phyloP scores from a whole-genome alignment of 2,888 invertebrate species.

The Aricia artaxerxes region DNA sequence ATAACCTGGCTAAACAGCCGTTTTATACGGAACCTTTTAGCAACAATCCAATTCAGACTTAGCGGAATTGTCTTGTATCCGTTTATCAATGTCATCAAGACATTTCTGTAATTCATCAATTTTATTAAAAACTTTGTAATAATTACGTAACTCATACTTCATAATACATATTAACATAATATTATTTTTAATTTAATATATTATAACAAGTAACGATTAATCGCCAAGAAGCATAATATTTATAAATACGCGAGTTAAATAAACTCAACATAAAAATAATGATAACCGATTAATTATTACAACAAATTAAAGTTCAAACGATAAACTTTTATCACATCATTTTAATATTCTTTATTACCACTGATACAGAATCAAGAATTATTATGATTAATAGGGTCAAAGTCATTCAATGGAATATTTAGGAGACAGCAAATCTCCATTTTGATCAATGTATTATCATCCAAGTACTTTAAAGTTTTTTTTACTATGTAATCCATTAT shows the following conservation, averaged over 20 bases:
- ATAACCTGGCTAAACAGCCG: too few relatives aligned
- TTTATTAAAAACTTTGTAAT: not conserved
- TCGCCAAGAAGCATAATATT: not conserved
- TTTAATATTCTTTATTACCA: not conserved
- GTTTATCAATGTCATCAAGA: too few relatives aligned
- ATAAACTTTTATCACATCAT: not conserved
- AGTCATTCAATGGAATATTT: too few relatives aligned
- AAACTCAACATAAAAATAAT: not conserved
- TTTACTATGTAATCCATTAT: too few relatives aligned
- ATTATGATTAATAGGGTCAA: too few relatives aligned
- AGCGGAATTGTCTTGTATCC: not conserved
- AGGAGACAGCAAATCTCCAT: too few relatives aligned
- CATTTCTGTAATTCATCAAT: too few relatives aligned
- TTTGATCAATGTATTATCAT: too few relatives aligned
- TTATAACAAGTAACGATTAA: not conserved
- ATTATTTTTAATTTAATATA: not conserved
- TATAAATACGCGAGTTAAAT: not conserved
- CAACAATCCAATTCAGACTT: too few relatives aligned
- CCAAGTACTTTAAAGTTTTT: too few relatives aligned
- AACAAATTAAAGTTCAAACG: slow-evolving; percentile 10
- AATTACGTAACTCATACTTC: not conserved
- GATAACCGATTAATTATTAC: slow-evolving; percentile 17
- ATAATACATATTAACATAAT: not conserved
- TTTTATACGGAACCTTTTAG: too few relatives aligned
- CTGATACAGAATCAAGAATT: too few relatives aligned